Conservation (phyloP, 2,888 invertebrate genomes). For the Caenorhabditis panamensis region DNA sequence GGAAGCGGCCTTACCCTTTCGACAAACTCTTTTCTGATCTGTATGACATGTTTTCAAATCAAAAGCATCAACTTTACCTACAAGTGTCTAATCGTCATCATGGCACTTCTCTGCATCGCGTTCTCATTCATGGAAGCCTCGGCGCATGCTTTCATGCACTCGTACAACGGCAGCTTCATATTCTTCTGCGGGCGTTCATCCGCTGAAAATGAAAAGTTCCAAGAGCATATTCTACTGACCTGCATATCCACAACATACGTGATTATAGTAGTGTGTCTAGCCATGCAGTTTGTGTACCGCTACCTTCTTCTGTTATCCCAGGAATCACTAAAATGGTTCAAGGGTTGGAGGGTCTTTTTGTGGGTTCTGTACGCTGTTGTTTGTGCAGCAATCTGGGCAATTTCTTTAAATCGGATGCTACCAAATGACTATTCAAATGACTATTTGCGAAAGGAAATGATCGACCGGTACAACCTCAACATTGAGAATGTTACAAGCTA, state of each 20-base stretch:
- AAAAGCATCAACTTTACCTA: constrained; percentile 4
- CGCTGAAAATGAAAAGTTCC: neutral
- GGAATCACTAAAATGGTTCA: neutral
- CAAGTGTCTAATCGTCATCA: constrained; percentile 5
- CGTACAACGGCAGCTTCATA: constrained; percentile 4
- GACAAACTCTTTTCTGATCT: constrained; percentile 17
- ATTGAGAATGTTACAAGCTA: no score
- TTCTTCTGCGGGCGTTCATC: constrained; percentile 6
- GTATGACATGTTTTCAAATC: constrained; percentile 10
- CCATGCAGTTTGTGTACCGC: constrained; percentile 33
- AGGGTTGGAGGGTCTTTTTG: neutral
- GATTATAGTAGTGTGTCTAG: neutral
- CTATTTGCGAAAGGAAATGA: neutral
- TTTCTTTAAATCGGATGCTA: neutral
- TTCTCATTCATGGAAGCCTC: constrained; percentile 21
- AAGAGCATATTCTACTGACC: neutral
- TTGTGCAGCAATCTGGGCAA: neutral
- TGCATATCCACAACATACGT: neutral
- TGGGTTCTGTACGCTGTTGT: constrained; percentile 2
- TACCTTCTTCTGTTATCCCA: neutral
- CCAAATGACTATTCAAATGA: neutral
- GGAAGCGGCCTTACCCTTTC: constrained; percentile 5
- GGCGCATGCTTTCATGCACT: constrained; percentile 15
- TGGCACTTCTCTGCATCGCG: neutral
- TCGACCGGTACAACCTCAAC: no score